These are phyloP conservation scores for Heliconius ethilla DNA, from an alignment of 2,888 invertebrate genomes.

Conservation along the genomic window DNA sequence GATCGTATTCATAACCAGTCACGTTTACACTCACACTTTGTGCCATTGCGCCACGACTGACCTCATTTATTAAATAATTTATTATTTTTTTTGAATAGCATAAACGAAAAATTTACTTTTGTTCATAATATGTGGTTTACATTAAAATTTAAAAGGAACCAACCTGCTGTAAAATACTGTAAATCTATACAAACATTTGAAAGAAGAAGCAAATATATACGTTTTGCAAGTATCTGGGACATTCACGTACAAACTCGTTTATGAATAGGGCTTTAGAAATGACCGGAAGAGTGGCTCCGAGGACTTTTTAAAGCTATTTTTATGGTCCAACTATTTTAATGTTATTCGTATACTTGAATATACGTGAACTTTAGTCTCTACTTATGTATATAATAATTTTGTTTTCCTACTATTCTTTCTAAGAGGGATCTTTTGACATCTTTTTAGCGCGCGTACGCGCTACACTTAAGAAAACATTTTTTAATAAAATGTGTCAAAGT, in stretches of 20 bases:
- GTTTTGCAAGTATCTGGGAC: conserved; percentile 2
- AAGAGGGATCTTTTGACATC: no score
- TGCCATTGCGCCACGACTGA: no score
- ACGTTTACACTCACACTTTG: no score
- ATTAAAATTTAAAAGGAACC: not conserved
- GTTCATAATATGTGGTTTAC: not conserved
- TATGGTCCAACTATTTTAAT: not conserved
- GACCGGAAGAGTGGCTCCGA: not conserved
- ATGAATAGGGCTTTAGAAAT: not conserved
- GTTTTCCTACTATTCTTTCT: not conserved
- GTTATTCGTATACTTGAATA: not conserved
- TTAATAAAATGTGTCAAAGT: no score
- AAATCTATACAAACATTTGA: not conserved
- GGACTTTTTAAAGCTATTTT: conserved; percentile 9
- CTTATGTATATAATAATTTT: not conserved
- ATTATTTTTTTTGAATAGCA: no score
- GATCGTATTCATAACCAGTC: no score
- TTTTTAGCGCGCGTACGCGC: no score
- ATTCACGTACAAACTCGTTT: not conserved
- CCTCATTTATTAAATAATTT: no score
- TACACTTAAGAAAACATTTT: no score
- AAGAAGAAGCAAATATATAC: conserved; percentile 3
- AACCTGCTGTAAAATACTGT: not conserved
- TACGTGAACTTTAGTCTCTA: not conserved
- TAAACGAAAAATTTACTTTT: no score